Conservation (phyloP, 2,113 vertebrate species). For the Rissa tridactyla region DNA sequence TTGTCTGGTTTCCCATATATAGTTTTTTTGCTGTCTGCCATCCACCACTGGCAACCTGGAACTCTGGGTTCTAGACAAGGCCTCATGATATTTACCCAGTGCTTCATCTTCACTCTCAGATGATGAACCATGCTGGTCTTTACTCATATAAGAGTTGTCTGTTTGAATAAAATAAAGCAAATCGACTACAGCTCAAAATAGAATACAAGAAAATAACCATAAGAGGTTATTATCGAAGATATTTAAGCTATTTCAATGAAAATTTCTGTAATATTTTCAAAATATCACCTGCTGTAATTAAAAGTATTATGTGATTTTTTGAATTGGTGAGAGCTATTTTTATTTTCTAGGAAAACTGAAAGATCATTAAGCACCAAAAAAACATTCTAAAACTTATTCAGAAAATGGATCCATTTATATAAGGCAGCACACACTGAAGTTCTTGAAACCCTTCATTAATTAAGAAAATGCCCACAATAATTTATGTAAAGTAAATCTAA, state of each 20-base stretch:
- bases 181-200: slow-evolving; percentile 53
- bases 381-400: background rate
- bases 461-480: background rate
- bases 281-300: background rate
- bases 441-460: background rate
- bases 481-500: background rate
- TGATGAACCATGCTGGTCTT: slow-evolving; percentile 86
- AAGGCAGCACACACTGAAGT: background rate
- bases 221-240: slow-evolving; percentile 37
- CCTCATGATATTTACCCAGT: slow-evolving; percentile 94
- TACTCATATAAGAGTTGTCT: slow-evolving; percentile 86
- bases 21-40: slow-evolving; percentile 79
- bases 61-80: slow-evolving; percentile 84
- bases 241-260: slow-evolving; percentile 17
- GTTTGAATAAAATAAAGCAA: slow-evolving; percentile 69
- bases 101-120: slow-evolving; percentile 98
- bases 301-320: background rate
- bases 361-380: background rate
- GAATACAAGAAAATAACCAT: slow-evolving; percentile 22
- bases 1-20: slow-evolving; percentile 89
- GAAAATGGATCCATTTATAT: background rate
- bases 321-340: background rate
- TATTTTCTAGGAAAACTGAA: background rate
- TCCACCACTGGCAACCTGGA: slow-evolving; percentile 79
- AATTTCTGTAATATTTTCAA: background rate